Base-by-base conservation (phyloP, 64 coral and sea anemone species). In the Dendrophyllia cribrosa region DNA sequence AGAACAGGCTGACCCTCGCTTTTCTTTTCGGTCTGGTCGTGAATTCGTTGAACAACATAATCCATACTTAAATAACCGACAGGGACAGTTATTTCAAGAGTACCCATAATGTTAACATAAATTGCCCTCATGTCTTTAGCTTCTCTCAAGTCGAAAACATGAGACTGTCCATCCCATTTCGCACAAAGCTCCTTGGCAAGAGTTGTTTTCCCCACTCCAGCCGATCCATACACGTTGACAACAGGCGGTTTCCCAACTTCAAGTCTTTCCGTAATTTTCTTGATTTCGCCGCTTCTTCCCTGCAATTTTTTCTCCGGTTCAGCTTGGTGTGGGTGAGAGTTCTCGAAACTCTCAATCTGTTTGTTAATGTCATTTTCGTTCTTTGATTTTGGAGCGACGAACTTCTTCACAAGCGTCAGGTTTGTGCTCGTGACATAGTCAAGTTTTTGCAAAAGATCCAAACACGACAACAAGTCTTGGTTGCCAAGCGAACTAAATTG, bases 111-210 rank as follows among this genome's bases (percentile, higher is more conserved):
- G 34, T 47, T 82, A 7, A 48, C 2, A 82, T 82, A 82, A 20
- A 82, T 12, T 45, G 58, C 59, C n/a, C 2, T 63, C 59, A 82
- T 82, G 20, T 82, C 79, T 48, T 64, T 64, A 10, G 59, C 79
- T 47, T 82, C 34, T 61, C 43, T 82, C 20, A 82, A 43, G 34
- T 82, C 79, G 10, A 82, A 82, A 82, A 82, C 16, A n/a, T n/a
- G 10, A 9, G 15, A 64, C 9, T 64, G 64, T 11, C 79, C 79
- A 63, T 26, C 9, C 79, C 79, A 82, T 65, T 47, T 66, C 20
- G 58, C 9, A 48, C 59, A 82, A 82, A 82, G 19, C 7, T 65
- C 14, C 19, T 82, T 64, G 5, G 79, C 79, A 48, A 82, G 79
- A 0, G 58, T 64, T 82, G 79, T 82, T 10, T 82, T 82, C 46